These are phyloP conservation scores for Diglossa brunneiventris DNA, from an alignment of 2,113 vertebrate species.

Conservation along the genomic window DNA sequence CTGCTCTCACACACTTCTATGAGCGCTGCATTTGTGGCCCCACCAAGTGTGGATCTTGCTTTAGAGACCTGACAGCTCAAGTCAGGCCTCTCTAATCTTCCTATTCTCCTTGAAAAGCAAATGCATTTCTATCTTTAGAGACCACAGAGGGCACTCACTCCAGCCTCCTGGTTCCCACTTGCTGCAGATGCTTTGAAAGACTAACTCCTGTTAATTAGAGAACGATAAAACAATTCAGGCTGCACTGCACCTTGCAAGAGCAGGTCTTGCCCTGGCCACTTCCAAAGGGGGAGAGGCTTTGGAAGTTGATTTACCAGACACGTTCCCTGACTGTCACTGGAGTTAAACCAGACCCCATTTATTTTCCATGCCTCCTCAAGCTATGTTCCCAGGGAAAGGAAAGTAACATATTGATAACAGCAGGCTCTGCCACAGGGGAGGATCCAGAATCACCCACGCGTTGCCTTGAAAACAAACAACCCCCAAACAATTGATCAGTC, in stretches of 20 bases:
- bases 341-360: slow-evolving; percentile 12
- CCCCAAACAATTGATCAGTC: slow-evolving; percentile 49
- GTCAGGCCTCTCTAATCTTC: background rate
- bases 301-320: background rate
- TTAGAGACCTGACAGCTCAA: background rate
- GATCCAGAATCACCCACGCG: background rate
- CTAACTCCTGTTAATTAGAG: slow-evolving; percentile 37
- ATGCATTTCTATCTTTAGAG: background rate
- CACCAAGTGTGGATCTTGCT: background rate
- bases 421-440: slow-evolving; percentile 29
- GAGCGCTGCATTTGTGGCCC: background rate
- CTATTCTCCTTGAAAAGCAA: background rate
- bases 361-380: slow-evolving; percentile 31
- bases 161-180: background rate
- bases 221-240: slow-evolving; percentile 1
- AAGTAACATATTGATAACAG: slow-evolving; percentile 40
- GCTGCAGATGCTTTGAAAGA: background rate
- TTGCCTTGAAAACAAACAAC: slow-evolving; percentile 56
- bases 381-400: background rate
- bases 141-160: background rate
- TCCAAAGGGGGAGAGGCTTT: background rate
- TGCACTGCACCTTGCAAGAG: background rate
- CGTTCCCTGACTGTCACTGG: background rate
- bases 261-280: background rate
- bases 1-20: background rate